Percentiles rank a stretch among this genome's conserved stretches.
These are phyloP conservation scores for Drosophila pseudotalamancana DNA, from an alignment of 2,888 invertebrate genomes.

Conservation along the genomic window DNA sequence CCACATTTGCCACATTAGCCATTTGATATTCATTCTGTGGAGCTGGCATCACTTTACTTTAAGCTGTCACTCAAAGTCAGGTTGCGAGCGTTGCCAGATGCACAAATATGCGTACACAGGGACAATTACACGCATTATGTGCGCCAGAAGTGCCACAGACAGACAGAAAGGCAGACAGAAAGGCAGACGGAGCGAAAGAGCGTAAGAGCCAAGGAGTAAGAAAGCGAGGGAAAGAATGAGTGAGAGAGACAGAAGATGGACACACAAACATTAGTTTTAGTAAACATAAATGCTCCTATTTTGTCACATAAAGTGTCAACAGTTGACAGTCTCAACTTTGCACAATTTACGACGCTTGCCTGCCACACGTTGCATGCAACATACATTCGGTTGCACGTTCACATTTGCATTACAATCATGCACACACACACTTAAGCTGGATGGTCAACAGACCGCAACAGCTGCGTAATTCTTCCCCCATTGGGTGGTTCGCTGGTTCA, in stretches of 20 bases:
- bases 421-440: constrained; percentile 3
- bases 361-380: neutral
- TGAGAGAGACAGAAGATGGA: neutral
- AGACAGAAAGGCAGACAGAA: constrained; percentile 1
- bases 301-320: constrained; percentile 67
- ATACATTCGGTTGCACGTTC: constrained; percentile 44
- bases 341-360: constrained; percentile 57
- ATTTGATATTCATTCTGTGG: constrained; percentile 18
- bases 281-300: constrained; percentile 60
- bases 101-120: constrained; percentile 43
- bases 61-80: constrained; percentile 52
- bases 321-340: constrained; percentile 67
- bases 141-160: constrained; percentile 24
- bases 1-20: constrained; percentile 14
- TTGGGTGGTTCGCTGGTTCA: neutral
- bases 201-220: neutral
- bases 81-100: constrained; percentile 23
- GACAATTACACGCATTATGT: constrained; percentile 58
- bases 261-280: constrained; percentile 57
- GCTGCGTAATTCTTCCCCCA: constrained; percentile 25
- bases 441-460: constrained; percentile 30
- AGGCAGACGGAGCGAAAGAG: neutral
- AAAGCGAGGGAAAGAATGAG: neutral
- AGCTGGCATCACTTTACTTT: constrained; percentile 45
- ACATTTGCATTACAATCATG: constrained; percentile 48